Evolutionary conservation across 2,888 invertebrate genomes (phyloP).

Genomic region (Orchesellides sinensis): DNA sequence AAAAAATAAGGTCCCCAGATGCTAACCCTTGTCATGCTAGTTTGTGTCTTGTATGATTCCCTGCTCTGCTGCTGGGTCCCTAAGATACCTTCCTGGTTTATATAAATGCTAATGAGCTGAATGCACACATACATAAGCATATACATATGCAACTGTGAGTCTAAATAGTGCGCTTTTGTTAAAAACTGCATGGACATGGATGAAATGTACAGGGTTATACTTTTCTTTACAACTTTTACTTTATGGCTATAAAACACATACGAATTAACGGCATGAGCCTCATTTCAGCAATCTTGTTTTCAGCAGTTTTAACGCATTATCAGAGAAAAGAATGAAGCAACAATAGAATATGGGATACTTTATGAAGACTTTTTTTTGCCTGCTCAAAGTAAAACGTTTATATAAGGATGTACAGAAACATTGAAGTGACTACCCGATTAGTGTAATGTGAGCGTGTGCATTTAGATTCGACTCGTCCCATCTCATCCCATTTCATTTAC

Average conservation of each 20-base stretch:
- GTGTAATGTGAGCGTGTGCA: constrained; percentile 10
- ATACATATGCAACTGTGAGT: neutral
- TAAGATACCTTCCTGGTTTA: constrained; percentile 8
- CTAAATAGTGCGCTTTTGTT: neutral
- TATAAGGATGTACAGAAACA: no score
- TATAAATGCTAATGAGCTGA: constrained; percentile 51
- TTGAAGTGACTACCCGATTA: constrained; percentile 10
- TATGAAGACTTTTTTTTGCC: neutral
- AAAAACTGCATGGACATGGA: neutral
- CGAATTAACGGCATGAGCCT: constrained; percentile 5
- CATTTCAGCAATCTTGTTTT: constrained; percentile 7
- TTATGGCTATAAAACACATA: constrained; percentile 4
- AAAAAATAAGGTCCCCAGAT: constrained; percentile 49
- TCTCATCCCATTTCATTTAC: constrained; percentile 21
- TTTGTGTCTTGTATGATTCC: no score
- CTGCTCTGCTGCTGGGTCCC: no score
- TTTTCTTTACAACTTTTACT: constrained; percentile 4
- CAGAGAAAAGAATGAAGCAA: neutral
- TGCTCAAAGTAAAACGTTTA: neutral
- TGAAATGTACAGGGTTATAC: neutral
- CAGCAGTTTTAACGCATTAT: constrained; percentile 26
- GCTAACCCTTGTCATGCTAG: constrained; percentile 31
- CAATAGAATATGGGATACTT: neutral
- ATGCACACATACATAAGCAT: neutral
- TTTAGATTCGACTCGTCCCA: constrained; percentile 45